Base-by-base conservation (phyloP, 2,888 invertebrate species). In the Cecidostiba fungosa region DNA sequence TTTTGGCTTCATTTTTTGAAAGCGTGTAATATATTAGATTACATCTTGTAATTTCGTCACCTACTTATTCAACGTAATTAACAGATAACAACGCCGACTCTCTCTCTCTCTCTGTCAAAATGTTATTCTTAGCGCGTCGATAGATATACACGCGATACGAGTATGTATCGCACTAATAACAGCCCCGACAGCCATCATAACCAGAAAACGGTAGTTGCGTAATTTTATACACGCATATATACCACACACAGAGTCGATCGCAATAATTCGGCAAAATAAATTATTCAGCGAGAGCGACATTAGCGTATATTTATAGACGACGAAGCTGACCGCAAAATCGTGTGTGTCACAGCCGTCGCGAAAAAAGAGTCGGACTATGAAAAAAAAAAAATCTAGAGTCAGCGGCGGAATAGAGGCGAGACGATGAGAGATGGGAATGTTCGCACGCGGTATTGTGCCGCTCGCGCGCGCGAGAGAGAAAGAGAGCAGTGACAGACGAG, bases 351-450 rank as follows among this genome's bases (percentile, higher is more conserved):
- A 19, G 23, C 26, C 10, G 74, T 74, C 16, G 80, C 39, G 1
- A 43, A 81, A 73, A 74, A 74, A 47, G 54, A 47, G 19, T n/a
- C 36, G 19, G 73, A 43, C 19, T 12, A 39, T 4, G 39, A 39
- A 14, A 62, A 47, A 70, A 32, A 23, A 36, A 69, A 29, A 26
- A 39, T 14, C 26, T 14, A 78, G 32, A 69, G 29, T n/a, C 3
- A 73, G 19, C 14, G 12, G 39, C n/a, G 72, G 43, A 16, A 29
- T 19, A 81, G 29, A 77, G 76, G 77, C 54, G 80, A 80, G 80
- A 72, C 80, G 76, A 81, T 79, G 85, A 85, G 79, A 72, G 50
- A 81, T 77, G 85, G 59, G 80, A 85, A 80, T 84, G 69, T 84
- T 84, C 79, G 84, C 84, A 76, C 73, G 78, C 59, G 29, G 66